Evolutionary conservation across 2,888 invertebrate genomes (phyloP).

Genomic region (Pyrrhosoma nymphula): DNA sequence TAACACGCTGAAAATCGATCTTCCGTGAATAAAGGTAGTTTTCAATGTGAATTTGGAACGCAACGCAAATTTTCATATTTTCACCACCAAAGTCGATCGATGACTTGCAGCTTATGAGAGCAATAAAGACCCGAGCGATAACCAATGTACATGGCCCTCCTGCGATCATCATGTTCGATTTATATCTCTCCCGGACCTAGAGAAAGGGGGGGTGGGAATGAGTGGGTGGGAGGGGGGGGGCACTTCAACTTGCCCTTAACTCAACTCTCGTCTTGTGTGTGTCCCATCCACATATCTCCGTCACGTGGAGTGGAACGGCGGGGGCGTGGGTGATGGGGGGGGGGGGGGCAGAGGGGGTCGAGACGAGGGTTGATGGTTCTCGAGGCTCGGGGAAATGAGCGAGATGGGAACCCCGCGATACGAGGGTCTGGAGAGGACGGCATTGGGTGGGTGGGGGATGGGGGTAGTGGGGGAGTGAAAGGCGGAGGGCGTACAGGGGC

Average conservation of each 20-base stretch:
- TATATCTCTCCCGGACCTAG: background rate
- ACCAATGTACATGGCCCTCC: background rate
- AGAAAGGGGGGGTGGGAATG: no score
- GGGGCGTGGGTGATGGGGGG: background rate
- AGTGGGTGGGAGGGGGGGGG: no score
- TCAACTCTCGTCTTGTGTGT: background rate
- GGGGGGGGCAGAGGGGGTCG: background rate
- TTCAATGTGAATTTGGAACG: no score
- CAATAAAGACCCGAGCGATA: background rate
- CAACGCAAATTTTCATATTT: no score
- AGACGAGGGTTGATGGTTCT: conserved; percentile 26
- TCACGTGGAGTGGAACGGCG: background rate
- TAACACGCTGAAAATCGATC: no score
- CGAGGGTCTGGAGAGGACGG: background rate
- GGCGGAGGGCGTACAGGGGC: background rate
- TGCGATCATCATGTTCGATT: background rate
- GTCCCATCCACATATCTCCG: background rate
- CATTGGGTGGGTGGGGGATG: background rate
- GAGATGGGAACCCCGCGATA: background rate
- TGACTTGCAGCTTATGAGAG: no score
- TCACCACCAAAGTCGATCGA: no score
- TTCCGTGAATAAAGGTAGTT: no score
- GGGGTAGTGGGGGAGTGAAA: background rate
- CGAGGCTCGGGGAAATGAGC: conserved; percentile 15
- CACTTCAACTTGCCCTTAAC: background rate